phyloP scores from a whole-genome alignment of 2,888 invertebrate genomes.

The Rhamnusium bicolor region DNA sequence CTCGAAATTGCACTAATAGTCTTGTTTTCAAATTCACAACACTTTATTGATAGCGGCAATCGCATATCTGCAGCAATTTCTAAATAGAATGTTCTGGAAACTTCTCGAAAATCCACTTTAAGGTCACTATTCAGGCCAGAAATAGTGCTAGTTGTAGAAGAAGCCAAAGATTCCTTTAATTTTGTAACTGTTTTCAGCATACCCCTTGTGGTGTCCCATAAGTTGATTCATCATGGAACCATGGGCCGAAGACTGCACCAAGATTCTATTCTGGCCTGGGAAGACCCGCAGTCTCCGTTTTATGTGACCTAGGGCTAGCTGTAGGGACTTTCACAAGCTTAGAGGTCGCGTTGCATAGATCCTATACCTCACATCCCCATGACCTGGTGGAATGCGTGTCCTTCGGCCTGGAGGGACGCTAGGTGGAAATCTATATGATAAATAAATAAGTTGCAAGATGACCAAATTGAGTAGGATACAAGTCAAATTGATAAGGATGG shows the following conservation, averaged over 20 bases:
- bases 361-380: conserved; percentile 73
- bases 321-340: conserved; percentile 73
- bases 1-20: too few species aligned
- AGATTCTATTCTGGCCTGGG: conserved; percentile 68
- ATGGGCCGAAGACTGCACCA: conserved; percentile 69
- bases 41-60: too few species aligned
- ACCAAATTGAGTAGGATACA: conserved; percentile 93
- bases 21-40: too few species aligned
- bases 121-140: too few species aligned
- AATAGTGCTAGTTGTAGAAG: conserved; percentile 30
- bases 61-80: too few species aligned
- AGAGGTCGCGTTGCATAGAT: conserved; percentile 72
- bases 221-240: conserved; percentile 63
- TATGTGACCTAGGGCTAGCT: conserved; percentile 74
- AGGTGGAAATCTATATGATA: conserved; percentile 72
- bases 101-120: too few species aligned
- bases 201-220: conserved; percentile 34
- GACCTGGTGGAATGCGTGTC: conserved; percentile 73
- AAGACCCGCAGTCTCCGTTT: conserved; percentile 72
- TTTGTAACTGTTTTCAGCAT: conserved; percentile 10
- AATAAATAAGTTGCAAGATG: conserved; percentile 86
- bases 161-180: not conserved
- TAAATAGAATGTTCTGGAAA: too few species aligned
- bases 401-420: conserved; percentile 73
- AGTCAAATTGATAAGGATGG: conserved; percentile 93